Conservation (phyloP, 92 coral and sea anemone genomes). For the Palythoa heliodiscus region DNA sequence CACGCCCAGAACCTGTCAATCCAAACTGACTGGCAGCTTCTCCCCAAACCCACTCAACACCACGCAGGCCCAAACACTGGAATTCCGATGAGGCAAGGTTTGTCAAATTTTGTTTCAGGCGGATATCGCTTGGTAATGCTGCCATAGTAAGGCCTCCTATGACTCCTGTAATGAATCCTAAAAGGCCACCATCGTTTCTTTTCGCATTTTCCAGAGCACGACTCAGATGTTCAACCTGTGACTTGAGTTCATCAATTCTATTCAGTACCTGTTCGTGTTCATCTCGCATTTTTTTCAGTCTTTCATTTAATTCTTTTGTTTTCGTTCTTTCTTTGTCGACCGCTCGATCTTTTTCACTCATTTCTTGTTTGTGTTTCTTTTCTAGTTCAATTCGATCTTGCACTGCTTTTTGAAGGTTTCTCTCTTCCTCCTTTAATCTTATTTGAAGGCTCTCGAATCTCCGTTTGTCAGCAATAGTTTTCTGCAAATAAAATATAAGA, state of each 20-base stretch:
- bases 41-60: constrained; percentile 53
- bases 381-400: constrained; percentile 8
- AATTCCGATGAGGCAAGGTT: constrained; percentile 29
- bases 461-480: constrained; percentile 13
- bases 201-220: neutral
- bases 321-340: constrained; percentile 17
- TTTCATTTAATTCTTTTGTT: constrained; percentile 4
- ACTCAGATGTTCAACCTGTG: neutral
- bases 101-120: constrained; percentile 55
- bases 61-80: constrained; percentile 48
- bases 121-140: constrained; percentile 38
- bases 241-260: constrained; percentile 9
- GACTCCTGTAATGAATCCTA: neutral
- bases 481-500: neutral
- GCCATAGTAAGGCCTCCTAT: constrained; percentile 18
- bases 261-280: neutral
- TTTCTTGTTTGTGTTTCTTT: constrained; percentile 34
- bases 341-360: constrained; percentile 17
- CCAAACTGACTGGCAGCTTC: constrained; percentile 35
- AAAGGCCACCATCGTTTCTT: neutral
- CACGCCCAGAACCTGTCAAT: constrained; percentile 39
- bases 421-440: constrained; percentile 33
- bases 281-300: neutral
- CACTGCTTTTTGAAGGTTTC: constrained; percentile 22
- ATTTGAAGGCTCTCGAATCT: constrained; percentile 40